These are phyloP conservation scores for Sylvia atricapilla DNA, from an alignment of 2,113 vertebrate genomes.

Conservation along the genomic window DNA sequence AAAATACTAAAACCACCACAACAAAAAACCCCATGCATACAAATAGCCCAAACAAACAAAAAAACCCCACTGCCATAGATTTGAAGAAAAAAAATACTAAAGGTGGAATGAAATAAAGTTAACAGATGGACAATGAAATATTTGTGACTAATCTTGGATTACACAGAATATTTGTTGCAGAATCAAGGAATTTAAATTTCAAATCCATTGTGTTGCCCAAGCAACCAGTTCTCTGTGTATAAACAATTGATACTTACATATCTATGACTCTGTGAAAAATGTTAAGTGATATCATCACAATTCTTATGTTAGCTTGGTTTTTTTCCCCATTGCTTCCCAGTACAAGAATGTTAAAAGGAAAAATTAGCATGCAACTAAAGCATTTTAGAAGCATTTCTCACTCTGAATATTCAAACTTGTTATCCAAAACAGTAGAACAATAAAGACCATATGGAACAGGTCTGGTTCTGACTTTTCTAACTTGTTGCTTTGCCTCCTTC, in stretches of 20 bases:
- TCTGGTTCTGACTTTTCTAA: background rate
- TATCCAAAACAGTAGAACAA: background rate
- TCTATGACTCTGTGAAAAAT: background rate
- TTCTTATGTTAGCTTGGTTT: background rate
- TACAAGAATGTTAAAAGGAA: background rate
- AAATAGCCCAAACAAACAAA: background rate
- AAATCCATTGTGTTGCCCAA: background rate
- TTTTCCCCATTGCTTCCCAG: background rate
- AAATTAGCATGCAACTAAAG: background rate
- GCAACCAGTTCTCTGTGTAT: background rate
- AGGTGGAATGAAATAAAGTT: background rate
- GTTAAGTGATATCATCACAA: background rate
- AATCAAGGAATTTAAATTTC: constrained; percentile 10
- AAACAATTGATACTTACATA: background rate
- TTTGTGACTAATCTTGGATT: background rate
- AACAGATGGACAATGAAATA: background rate
- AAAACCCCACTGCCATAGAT: background rate
- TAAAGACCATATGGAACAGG: background rate
- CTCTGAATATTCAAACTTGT: background rate
- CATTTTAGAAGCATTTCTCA: background rate
- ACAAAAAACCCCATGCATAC: too few species aligned
- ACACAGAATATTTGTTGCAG: background rate
- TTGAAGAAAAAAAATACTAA: background rate
- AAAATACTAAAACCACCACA: background rate
- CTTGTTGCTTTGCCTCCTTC: background rate